Percentiles rank a stretch among this genome's conserved stretches.
Evolutionary conservation across 1,140 invertebrate genomes (phyloP).

Genomic region (Hesperophylax magnus): DNA sequence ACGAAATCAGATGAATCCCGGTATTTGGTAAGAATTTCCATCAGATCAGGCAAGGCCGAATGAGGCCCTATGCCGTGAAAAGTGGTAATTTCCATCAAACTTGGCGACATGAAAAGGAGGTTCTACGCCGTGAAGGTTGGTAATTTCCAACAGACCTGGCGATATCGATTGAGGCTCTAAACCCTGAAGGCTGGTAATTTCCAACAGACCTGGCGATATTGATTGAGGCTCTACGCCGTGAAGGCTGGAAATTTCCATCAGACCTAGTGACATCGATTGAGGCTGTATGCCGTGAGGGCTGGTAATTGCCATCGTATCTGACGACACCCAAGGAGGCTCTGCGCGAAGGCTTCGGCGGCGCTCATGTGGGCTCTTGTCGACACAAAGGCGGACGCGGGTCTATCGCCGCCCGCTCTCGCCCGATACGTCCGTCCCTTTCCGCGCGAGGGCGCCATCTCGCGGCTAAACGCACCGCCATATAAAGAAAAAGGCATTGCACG

Average conservation of each 20-base stretch:
- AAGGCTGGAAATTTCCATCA: neutral
- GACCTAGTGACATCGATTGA: neutral
- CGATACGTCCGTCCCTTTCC: neutral
- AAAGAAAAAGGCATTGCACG: constrained; percentile 14
- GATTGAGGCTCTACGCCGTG: neutral
- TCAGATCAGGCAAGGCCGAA: too few species aligned
- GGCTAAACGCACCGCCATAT: constrained; percentile 20
- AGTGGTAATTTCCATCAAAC: too few species aligned
- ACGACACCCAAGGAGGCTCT: neutral
- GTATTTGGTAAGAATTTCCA: too few species aligned
- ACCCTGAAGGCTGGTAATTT: neutral
- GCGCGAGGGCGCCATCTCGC: constrained; percentile 24
- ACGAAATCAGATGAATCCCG: too few species aligned
- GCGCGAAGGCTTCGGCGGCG: neutral
- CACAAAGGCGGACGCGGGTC: constrained; percentile 1
- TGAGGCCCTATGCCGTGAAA: too few species aligned
- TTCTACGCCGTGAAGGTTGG: too few species aligned
- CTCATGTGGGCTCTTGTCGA: constrained; percentile 29
- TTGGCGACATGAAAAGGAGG: too few species aligned
- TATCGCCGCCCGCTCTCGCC: neutral
- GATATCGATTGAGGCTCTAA: neutral
- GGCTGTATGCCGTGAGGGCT: neutral
- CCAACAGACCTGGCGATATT: neutral
- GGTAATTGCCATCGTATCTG: neutral
- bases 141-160: too few species aligned